Evolutionary conservation across 2,888 invertebrate genomes (phyloP).

Genomic region (Idaea dimidiata): DNA sequence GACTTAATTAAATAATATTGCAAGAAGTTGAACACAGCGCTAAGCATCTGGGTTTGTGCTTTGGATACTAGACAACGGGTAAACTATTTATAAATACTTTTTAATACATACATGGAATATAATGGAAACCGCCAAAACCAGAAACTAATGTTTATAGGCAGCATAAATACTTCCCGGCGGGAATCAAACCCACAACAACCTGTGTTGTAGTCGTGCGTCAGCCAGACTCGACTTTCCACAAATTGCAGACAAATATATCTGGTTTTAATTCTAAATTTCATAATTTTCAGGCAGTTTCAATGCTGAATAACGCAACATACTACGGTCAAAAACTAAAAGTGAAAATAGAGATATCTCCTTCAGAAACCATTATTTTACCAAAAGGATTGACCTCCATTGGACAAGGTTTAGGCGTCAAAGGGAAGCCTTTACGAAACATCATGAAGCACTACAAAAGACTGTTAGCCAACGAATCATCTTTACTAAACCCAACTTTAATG

Average conservation of each 20-base stretch:
- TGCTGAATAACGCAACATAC: constrained; percentile 55
- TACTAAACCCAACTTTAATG: constrained; percentile 35
- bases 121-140: no score
- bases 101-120: no score
- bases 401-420: constrained; percentile 51
- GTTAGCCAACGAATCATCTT: constrained; percentile 32
- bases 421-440: constrained; percentile 51
- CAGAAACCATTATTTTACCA: constrained; percentile 44
- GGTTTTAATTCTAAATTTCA: constrained; percentile 4
- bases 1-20: no score
- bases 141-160: no score
- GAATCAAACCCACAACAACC: no score
- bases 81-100: no score
- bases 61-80: no score
- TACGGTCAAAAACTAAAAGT: constrained; percentile 51
- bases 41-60: no score
- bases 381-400: constrained; percentile 55
- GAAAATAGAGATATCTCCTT: constrained; percentile 36
- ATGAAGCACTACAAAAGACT: constrained; percentile 49
- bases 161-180: no score
- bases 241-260: neutral
- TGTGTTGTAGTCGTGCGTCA: no score
- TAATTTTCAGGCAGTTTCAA: constrained; percentile 62
- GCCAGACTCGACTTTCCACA: no score
- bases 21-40: no score